These are phyloP conservation scores for Cerceris ruficornis DNA, from an alignment of 2,888 invertebrate species.

Conservation along the genomic window DNA sequence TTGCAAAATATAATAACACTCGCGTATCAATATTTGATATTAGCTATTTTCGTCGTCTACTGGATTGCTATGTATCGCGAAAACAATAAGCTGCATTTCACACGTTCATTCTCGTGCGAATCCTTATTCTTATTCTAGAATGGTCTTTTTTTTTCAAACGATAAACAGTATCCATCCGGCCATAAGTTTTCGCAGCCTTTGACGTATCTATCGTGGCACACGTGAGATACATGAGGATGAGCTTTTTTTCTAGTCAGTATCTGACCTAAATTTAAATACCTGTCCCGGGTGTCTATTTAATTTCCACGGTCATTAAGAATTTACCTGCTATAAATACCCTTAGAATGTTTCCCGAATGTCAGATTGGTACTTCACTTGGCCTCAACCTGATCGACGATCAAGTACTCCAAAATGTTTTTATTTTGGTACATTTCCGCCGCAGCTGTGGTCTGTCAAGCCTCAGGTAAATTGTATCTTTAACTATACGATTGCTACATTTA, in stretches of 20 bases:
- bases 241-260: conserved; percentile 46
- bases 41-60: no score
- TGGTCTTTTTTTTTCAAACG: conserved; percentile 23
- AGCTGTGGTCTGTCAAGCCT: conserved; percentile 11
- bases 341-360: conserved; percentile 3
- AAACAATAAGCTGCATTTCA: not conserved
- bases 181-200: conserved; percentile 31
- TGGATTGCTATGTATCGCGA: no score
- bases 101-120: not conserved
- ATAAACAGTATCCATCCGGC: conserved; percentile 43
- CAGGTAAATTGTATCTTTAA: conserved; percentile 32
- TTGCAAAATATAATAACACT: no score
- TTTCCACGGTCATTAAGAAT: conserved; percentile 46
- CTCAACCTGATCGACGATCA: not conserved
- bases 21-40: no score
- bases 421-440: conserved; percentile 16
- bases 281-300: conserved; percentile 38
- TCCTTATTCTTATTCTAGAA: conserved; percentile 27
- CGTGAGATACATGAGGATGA: conserved; percentile 70
- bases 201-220: conserved; percentile 45
- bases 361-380: conserved; percentile 30
- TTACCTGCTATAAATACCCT: conserved; percentile 45
- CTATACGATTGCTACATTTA: not conserved
- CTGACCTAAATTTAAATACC: conserved; percentile 71
- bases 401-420: conserved; percentile 38